phyloP scores from a whole-genome alignment of 1,140 invertebrate species.

The Tenebrio molitor region DNA sequence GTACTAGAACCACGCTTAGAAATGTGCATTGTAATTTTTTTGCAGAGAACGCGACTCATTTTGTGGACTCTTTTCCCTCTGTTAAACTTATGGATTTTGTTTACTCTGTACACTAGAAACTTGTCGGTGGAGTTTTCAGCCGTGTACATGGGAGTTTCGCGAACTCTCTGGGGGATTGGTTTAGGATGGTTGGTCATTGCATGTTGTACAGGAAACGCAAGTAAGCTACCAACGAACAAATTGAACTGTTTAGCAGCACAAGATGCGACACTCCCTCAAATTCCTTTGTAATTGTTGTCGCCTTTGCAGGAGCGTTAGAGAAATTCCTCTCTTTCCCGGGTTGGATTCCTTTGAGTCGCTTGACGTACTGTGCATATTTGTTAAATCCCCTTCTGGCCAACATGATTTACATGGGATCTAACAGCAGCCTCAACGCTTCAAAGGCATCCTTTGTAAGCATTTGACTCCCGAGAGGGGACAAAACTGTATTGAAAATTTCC shows the following conservation, averaged over 20 bases:
- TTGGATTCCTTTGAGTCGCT: slow-evolving; percentile 68
- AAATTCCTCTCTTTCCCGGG: slow-evolving; percentile 66
- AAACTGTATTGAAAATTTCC: slow-evolving; percentile 46
- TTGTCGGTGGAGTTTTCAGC: slow-evolving; percentile 64
- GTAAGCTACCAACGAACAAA: slow-evolving; percentile 51
- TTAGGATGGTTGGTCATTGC: slow-evolving; percentile 69
- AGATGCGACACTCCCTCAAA: slow-evolving; percentile 14
- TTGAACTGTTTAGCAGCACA: neutral
- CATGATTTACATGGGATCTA: slow-evolving; percentile 52
- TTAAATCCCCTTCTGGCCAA: slow-evolving; percentile 67
- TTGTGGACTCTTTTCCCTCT: slow-evolving; percentile 65
- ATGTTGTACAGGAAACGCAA: slow-evolving; percentile 67
- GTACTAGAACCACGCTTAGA: slow-evolving; percentile 10
- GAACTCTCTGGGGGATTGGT: slow-evolving; percentile 68
- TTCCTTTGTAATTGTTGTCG: no score
- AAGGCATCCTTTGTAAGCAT: slow-evolving; percentile 53
- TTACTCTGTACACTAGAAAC: slow-evolving; percentile 64
- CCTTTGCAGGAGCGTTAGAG: slow-evolving; percentile 62
- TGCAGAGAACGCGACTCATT: slow-evolving; percentile 60
- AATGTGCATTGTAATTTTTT: slow-evolving; percentile 51
- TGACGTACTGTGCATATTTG: slow-evolving; percentile 69
- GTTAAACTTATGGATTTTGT: slow-evolving; percentile 67
- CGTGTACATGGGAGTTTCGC: slow-evolving; percentile 66
- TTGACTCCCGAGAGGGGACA: neutral
- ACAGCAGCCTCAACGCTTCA: slow-evolving; percentile 50